A percentile compares a stretch with the other conserved stretches of the same genome.
Conservation (phyloP, 2,113 vertebrate species). For the Rafetus swinhoei region DNA sequence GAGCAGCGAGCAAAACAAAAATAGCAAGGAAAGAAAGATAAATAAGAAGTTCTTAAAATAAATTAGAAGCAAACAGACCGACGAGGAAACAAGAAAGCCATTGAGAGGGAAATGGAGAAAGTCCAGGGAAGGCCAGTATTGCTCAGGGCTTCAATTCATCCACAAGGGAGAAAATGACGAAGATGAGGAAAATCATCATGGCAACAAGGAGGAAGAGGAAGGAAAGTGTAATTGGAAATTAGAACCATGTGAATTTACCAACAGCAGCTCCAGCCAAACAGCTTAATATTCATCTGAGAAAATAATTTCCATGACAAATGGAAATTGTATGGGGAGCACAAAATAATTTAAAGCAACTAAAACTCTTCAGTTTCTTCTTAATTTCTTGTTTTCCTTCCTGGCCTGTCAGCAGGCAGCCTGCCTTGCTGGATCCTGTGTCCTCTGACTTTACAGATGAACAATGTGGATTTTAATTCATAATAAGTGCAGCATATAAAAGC, state of each 20-base stretch:
- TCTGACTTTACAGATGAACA: not conserved
- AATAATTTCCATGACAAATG: not conserved
- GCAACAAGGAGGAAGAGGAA: not conserved
- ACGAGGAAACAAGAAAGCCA: constrained; percentile 53
- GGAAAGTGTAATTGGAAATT: constrained; percentile 13
- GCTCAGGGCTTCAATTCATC: constrained; percentile 14
- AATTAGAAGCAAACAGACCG: constrained; percentile 46
- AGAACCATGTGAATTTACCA: constrained; percentile 7
- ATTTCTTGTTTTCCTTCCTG: not conserved
- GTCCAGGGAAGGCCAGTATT: constrained; percentile 10
- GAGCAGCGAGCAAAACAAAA: constrained; percentile 50
- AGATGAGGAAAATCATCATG: constrained; percentile 6
- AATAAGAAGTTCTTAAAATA: constrained; percentile 69
- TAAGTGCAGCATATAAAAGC: not conserved
- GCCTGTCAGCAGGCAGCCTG: not conserved
- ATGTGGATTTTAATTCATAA: not conserved
- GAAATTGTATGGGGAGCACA: not conserved
- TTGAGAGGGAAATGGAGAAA: constrained; percentile 31
- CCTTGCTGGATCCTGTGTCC: not conserved
- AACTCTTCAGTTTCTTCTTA: not conserved
- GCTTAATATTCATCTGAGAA: not conserved
- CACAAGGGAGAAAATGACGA: not conserved
- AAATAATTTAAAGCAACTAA: not conserved
- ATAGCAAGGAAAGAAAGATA: constrained; percentile 69
- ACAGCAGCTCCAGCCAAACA: rapidly evolving